Base-by-base conservation (phyloP, 2,888 invertebrate species). In the Tiliacea citrago region DNA sequence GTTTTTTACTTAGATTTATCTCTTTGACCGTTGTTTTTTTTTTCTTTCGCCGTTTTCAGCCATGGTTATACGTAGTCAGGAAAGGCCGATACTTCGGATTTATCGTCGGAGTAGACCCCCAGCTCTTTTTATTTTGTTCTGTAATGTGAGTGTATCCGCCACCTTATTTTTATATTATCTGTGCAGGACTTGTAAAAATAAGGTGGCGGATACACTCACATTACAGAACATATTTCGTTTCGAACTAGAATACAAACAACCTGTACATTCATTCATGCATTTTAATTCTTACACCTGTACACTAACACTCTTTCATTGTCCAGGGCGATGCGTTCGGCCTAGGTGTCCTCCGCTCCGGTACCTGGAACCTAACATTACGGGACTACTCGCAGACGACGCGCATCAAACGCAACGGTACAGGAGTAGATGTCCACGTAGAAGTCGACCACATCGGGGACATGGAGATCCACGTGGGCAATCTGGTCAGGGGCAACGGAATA, bases 401-500 rank as follows among this genome's bases (percentile, higher is more conserved):
- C 71, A 95, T 97, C 84, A 97, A 97, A 5, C 97, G 97, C 75
- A 94, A 93, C 88, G 97, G 97, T 12, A 91, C 92, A n/a, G 93
- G 94, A 42, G 90, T 96, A 29, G 93, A 88, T 86, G 98, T 98
- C 0, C 97, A 97, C 74, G 97, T 98, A 0, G 97, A 97, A 85
- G 97, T 98, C 18, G 97, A 98, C 91, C 97, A 97, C 84, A 98
- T 98, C 81, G 97, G 98, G 0, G 98, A 98, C 91, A 97, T 98
- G 97, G 97, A 98, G 87, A 94, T 98, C 84, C 98, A 98, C 89
- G 97, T 98, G 47, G 97, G 97, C 13, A 98, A 98, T 93, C 95
- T 98, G 61, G 95, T 98, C 13, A 96, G 97, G 63, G 98, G 98
- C 66, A 96, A 97, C 51, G 97, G 97, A 51, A 92, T 97, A 39